Conservation (phyloP, 2,888 invertebrate species). For the Steinernema hermaphroditum region DNA sequence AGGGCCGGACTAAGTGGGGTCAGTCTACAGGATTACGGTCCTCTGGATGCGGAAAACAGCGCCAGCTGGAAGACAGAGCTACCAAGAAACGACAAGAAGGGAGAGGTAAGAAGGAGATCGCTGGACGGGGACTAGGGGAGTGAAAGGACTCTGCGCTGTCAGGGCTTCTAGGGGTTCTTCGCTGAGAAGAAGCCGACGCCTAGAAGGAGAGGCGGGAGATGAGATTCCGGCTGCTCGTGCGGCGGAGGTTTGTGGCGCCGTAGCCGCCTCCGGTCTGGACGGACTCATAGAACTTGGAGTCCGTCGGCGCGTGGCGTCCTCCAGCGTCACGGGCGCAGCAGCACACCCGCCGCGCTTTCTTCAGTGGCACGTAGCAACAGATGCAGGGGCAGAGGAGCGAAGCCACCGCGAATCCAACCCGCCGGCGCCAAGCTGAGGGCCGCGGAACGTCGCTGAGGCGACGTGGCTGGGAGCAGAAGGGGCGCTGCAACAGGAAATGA, state of each 20-base stretch:
- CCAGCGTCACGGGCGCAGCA: neutral
- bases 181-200: neutral
- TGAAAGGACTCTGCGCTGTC: neutral
- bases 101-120: constrained; percentile 23
- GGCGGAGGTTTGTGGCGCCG: neutral
- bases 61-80: neutral
- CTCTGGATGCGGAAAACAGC: neutral
- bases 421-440: constrained; percentile 67
- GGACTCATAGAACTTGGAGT: neutral
- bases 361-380: constrained; percentile 83
- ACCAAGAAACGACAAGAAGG: neutral
- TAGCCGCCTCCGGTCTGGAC: neutral
- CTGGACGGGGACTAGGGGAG: neutral
- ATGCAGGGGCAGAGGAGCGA: constrained; percentile 87
- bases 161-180: neutral
- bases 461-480: neutral
- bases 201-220: constrained; percentile 11
- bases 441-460: constrained; percentile 73
- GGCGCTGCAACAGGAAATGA: no score
- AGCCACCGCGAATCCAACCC: constrained; percentile 76
- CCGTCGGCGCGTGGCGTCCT: neutral
- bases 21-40: constrained; percentile 12
- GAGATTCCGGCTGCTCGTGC: constrained; percentile 1
- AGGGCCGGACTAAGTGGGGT: constrained; percentile 3
- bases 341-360: neutral